Evolutionary conservation across 2,888 invertebrate species (phyloP), one percentile per base, ranked within the genome.

Genomic region (Synergus umbraculus): DNA sequence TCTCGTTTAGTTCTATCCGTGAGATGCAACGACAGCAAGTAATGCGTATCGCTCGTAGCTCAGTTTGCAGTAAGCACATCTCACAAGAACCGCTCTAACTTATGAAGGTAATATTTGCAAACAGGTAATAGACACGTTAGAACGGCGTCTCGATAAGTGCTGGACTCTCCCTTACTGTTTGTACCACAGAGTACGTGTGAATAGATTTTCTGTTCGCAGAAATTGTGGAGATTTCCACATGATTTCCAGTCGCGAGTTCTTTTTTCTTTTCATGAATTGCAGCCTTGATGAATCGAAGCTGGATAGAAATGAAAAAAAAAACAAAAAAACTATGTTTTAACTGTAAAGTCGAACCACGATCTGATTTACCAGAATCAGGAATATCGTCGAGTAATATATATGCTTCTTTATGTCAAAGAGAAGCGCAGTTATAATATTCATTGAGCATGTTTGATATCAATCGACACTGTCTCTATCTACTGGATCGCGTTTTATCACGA

Each of bases 101-200:
- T 79, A 78, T 78, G 83, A 85, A 84, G 86, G 83, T 82, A 89
- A 89, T 89, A 89, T 89, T 89, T 87, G 86, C 89, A 87, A 89
- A 86, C 87, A 86, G 83, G 85, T 89, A 89, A 89, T 88, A 88
- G 89, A 89, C 83, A 88, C 87, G 87, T 89, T 88, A 89, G 88
- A 85, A 88, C 81, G 88, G 88, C 89, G 89, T 87, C 86, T 87
- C 85, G n/a, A 54, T 73, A 73, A 86, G 89, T 89, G 87, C 83
- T 82, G 82, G 84, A 87, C 84, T 85, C 84, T 87, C 83, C 83
- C 80, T 82, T 84, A 83, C 84, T 87, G 84, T 87, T 85, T 81
- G 79, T 84, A 85, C 84, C 54, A 10, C 83, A 85, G 76, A 80
- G 81, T 83, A 88, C 77, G 87, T 88, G 88, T 86, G 86, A 89